Conservation (phyloP, 2,113 vertebrate species). For the Alosa alosa region DNA sequence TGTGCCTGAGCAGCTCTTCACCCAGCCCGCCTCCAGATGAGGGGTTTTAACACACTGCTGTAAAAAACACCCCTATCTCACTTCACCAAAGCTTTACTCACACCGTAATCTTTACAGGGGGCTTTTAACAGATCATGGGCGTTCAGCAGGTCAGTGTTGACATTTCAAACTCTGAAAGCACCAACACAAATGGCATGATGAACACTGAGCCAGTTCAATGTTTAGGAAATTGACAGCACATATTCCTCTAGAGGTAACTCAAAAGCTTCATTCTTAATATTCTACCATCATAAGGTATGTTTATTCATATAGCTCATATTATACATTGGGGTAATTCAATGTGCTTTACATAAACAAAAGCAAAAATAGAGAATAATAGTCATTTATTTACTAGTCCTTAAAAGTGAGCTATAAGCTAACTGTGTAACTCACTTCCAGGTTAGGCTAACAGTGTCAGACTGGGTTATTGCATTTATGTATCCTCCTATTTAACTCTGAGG, state of each 20-base stretch:
- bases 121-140: not conserved
- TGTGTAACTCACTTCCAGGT: no score
- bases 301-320: no score
- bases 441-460: no score
- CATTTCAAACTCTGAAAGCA: not conserved
- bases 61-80: not conserved
- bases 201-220: not conserved
- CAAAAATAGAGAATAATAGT: no score
- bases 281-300: not conserved
- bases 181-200: not conserved
- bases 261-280: not conserved
- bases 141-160: not conserved
- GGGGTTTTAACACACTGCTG: conserved; percentile 3
- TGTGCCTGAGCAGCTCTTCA: not conserved
- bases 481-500: no score
- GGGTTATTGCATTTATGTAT: no score
- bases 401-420: no score
- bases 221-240: not conserved
- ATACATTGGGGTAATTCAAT: no score
- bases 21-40: not conserved
- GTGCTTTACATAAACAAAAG: not conserved
- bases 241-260: no score
- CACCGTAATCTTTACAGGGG: not conserved
- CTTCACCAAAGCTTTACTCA: not conserved
- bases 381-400: no score